phyloP scores from a whole-genome alignment of 2,113 vertebrate species.

The Gadus macrocephalus region DNA sequence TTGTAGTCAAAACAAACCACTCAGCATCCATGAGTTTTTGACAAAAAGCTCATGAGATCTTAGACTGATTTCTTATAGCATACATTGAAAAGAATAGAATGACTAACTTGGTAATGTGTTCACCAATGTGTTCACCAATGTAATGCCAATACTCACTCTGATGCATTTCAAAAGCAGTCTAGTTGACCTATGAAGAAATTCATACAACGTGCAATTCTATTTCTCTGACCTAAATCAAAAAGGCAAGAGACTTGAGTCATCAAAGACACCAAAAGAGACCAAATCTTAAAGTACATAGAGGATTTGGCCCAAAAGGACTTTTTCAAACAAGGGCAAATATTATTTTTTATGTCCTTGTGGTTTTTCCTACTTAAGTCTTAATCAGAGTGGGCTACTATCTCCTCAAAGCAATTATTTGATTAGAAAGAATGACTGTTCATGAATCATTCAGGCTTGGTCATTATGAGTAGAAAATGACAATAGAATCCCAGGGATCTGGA shows the following conservation, averaged over 20 bases:
- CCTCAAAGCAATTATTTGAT: slow-evolving; percentile 74
- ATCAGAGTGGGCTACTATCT: slow-evolving; percentile 60
- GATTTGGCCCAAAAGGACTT: slow-evolving; percentile 45
- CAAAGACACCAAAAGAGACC: slow-evolving; percentile 5
- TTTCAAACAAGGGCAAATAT: slow-evolving; percentile 48
- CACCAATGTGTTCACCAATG: too few relatives aligned
- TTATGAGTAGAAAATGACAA: slow-evolving; percentile 51
- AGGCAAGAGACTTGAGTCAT: too few relatives aligned
- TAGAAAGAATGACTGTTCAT: slow-evolving; percentile 58
- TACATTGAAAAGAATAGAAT: too few relatives aligned
- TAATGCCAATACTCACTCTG: too few relatives aligned
- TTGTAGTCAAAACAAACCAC: slow-evolving; percentile 6
- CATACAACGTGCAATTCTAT: too few relatives aligned
- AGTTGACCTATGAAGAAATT: too few relatives aligned
- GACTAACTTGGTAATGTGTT: too few relatives aligned
- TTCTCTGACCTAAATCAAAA: too few relatives aligned
- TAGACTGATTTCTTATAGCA: too few relatives aligned
- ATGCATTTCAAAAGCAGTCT: too few relatives aligned
- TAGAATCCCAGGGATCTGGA: slow-evolving; percentile 51
- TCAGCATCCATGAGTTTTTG: too few relatives aligned
- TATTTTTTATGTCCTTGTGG: slow-evolving; percentile 37
- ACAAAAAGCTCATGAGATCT: too few relatives aligned
- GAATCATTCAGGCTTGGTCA: slow-evolving; percentile 59
- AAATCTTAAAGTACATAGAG: slow-evolving; percentile 24
- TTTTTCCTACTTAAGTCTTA: slow-evolving; percentile 43